A percentile compares a stretch with the other conserved stretches of the same genome.
Evolutionary conservation across 2,797 vertebrate genomes (phyloP).

Genomic region (Rhinichthys osculus): DNA sequence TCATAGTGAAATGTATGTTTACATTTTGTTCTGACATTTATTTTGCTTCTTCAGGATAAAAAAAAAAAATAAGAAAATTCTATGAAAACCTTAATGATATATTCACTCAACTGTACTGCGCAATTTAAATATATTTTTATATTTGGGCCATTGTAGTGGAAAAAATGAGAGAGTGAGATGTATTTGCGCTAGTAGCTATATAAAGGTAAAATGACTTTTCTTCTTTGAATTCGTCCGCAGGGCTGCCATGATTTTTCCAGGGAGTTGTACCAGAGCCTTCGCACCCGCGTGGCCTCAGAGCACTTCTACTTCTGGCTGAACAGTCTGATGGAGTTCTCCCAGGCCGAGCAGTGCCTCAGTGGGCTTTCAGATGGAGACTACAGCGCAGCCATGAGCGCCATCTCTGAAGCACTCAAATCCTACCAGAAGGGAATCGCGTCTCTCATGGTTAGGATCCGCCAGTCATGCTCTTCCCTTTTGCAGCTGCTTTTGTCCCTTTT

Average conservation of each 20-base stretch:
- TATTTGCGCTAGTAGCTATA: not conserved
- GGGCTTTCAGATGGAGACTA: constrained; percentile 88
- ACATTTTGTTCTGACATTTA: not conserved
- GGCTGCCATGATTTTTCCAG: constrained; percentile 96
- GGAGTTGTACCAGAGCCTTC: constrained; percentile 94
- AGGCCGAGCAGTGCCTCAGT: constrained; percentile 92
- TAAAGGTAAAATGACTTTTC: not conserved
- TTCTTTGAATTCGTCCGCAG: constrained; percentile 69
- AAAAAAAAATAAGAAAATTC: not conserved
- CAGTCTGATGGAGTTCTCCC: constrained; percentile 96
- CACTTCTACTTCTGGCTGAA: constrained; percentile 99
- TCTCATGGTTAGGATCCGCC: constrained; percentile 85
- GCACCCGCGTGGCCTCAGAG: constrained; percentile 95
- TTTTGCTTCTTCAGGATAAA: not conserved
- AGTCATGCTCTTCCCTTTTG: not conserved
- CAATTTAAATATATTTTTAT: not conserved
- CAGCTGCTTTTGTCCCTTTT: not conserved
- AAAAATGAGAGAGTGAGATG: too few relatives aligned
- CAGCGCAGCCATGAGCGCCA: constrained; percentile 90
- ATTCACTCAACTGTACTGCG: not conserved
- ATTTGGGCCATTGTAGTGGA: not conserved
- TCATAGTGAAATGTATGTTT: not conserved
- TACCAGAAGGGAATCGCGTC: constrained; percentile 98
- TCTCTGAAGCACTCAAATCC: constrained; percentile 91
- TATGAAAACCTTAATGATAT: not conserved